A percentile compares a stretch with the other conserved stretches of the same genome.
phyloP scores from a whole-genome alignment of 2,888 invertebrate genomes.

The Cantharis lateralis region DNA sequence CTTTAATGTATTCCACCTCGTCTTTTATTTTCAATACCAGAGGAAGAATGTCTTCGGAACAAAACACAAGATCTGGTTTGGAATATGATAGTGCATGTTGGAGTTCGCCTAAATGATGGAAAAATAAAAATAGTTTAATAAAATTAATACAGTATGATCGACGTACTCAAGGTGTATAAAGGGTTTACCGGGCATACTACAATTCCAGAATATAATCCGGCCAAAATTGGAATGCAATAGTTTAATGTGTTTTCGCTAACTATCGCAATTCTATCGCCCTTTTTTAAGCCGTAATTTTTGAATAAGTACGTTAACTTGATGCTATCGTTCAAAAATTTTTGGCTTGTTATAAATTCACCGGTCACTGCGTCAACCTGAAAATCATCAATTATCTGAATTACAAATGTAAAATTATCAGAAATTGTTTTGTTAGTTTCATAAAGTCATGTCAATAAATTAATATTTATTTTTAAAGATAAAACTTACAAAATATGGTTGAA shows the following conservation, averaged over 20 bases:
- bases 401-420: not conserved
- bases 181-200: not conserved
- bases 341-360: not conserved
- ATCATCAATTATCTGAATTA: not conserved
- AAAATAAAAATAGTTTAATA: no score
- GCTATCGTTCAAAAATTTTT: not conserved
- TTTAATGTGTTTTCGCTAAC: not conserved
- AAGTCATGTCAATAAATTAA: no score
- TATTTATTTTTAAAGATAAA: no score
- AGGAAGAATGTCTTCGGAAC: conserved; percentile 56
- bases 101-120: conserved; percentile 65
- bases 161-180: not conserved
- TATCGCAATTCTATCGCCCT: not conserved
- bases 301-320: not conserved
- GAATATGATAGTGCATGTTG: conserved; percentile 68
- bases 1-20: not conserved
- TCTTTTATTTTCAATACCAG: not conserved
- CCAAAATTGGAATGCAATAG: not conserved
- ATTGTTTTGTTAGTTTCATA: not conserved
- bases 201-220: not conserved
- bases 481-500: no score
- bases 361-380: not conserved
- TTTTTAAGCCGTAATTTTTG: not conserved
- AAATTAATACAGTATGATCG: not conserved
- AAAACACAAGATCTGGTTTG: conserved; percentile 70